Evolutionary conservation across 2,113 vertebrate species (phyloP), one percentile per base, ranked within the genome.

Genomic region (Carassius auratus): DNA sequence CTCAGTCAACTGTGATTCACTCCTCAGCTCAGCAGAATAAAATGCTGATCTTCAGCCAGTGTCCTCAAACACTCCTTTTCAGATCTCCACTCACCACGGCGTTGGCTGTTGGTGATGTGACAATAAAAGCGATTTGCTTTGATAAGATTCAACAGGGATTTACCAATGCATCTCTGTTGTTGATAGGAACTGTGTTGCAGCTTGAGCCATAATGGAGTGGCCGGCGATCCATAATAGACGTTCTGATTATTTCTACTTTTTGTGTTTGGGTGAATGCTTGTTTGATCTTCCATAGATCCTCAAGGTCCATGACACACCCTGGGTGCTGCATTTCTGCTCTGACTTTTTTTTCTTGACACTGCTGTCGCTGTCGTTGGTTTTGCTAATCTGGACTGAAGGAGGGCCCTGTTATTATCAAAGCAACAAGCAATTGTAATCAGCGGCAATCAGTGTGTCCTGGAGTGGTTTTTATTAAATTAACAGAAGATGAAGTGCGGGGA

Each of bases 381-480:
- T 69, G 50, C 30, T 88, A 57, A 86, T 79, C 45, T 66, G 21
- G 61, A 42, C 52, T 74, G 30, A 83, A 83, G 26, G 48, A 55
- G 81, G 79, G 78, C 52, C 68, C 71, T 50, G 64, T 30, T 85
- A 69, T 87, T 89, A 84, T 87, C 21, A 77, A 77, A 85, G 69
- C 45, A 66, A 78, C 64, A 79, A 64, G 68, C 36, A 84, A 80
- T 79, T 76, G 38, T 89, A 89, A 88, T 89, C 88, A 87, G 84
- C 38, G 30, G 42, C 57, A 88, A 89, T 88, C 81, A 89, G 73
- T 45, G 23, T 38, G 68, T 83, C 84, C 82, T 87, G 77, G 55
- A 77, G 80, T 83, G 83, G 30, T 82, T 83, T 81, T 86, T 83
- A 89, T 88, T 86, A 86, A 88, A 88, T 90, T 87, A 87, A 19